Evolutionary conservation across 2,113 vertebrate species (phyloP), one percentile per base, ranked within the genome.

Genomic region (Microcebus murinus): DNA sequence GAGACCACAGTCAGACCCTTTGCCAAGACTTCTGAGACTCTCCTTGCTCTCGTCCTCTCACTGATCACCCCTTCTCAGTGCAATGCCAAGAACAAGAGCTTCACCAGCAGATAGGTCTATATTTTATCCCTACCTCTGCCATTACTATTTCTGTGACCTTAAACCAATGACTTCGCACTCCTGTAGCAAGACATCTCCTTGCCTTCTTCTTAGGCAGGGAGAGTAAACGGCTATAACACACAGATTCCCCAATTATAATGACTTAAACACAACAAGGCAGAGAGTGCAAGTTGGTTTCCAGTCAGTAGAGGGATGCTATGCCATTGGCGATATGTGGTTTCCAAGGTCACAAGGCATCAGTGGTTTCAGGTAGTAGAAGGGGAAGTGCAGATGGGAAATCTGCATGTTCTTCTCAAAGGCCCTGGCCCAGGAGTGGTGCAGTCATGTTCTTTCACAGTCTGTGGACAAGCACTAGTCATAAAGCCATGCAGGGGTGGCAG

Each of bases 301-400:
- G 36, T 84, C 17, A 70, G 7, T 52, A 80, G 71, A 31, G 8
- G 20, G 55, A 70, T 90, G 23, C 25, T 55, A 34, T 65, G 57
- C n/a, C 48, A 12, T 27, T 14, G 6, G 27, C 34, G 39, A 10
- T 36, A 39, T n/a, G 10, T 74, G 36, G 36, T 63, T 86, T 91
- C 31, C 14, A 81, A 59, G 21, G 36, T 90, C 61, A 90, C 57
- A 81, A 57, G 20, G 8, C 25, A 68, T 52, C 34, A 65, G 15
- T n/a, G 48, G 45, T 79, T 87, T 10, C 4, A 50, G 65, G 15
- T 25, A 34, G n/a, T 6, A 7, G 50, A 90, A 55, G 20, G 18
- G 5, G 6, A 42, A 48, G n/a, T 13, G 6, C 25, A 52, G 1
- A 0, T 21, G 15, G 55, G 48, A 18, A 31, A 7, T 23, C 8